These are phyloP conservation scores for Phyllotreta striolata DNA, from an alignment of 2,888 invertebrate species.

Conservation along the genomic window DNA sequence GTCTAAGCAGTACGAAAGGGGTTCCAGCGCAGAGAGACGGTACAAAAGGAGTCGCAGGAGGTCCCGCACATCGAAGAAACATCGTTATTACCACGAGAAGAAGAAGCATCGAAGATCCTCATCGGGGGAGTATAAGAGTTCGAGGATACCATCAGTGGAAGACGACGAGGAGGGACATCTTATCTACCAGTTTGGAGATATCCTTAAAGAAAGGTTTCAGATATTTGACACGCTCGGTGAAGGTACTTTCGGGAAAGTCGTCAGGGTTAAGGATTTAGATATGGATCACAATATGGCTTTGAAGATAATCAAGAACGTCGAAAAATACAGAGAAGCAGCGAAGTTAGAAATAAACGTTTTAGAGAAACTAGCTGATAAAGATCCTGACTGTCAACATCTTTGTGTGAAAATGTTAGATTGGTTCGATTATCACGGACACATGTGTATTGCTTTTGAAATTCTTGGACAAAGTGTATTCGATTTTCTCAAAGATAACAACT, in stretches of 20 bases:
- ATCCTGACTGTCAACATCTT: conserved; percentile 91
- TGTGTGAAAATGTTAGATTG: conserved; percentile 97
- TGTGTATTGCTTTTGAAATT: conserved; percentile 98
- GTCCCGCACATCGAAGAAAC: conserved; percentile 80
- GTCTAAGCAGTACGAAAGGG: conserved; percentile 72
- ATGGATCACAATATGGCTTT: conserved; percentile 95
- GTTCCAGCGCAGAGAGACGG: conserved; percentile 80
- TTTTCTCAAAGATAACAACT: conserved; percentile 98
- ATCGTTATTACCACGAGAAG: conserved; percentile 60
- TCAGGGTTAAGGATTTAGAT: conserved; percentile 96
- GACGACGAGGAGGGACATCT: conserved; percentile 99
- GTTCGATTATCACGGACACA: conserved; percentile 98
- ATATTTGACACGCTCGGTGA: conserved; percentile 98
- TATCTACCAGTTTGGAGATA: conserved; percentile 98
- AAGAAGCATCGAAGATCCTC: conserved; percentile 61
- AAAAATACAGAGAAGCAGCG: conserved; percentile 99
- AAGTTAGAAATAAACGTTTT: conserved; percentile 98
- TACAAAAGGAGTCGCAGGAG: conserved; percentile 87
- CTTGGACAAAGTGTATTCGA: conserved; percentile 97
- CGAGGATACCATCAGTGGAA: conserved; percentile 72
- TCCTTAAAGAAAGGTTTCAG: conserved; percentile 99
- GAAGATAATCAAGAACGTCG: conserved; percentile 99
- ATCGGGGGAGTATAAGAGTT: conserved; percentile 53
- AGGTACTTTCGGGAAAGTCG: conserved; percentile 99
- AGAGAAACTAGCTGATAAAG: conserved; percentile 93